Percentiles rank a stretch among this genome's conserved stretches.
These are phyloP conservation scores for Dendrophyllia cribrosa DNA, from an alignment of 64 coral and sea anemone species.

Conservation along the genomic window DNA sequence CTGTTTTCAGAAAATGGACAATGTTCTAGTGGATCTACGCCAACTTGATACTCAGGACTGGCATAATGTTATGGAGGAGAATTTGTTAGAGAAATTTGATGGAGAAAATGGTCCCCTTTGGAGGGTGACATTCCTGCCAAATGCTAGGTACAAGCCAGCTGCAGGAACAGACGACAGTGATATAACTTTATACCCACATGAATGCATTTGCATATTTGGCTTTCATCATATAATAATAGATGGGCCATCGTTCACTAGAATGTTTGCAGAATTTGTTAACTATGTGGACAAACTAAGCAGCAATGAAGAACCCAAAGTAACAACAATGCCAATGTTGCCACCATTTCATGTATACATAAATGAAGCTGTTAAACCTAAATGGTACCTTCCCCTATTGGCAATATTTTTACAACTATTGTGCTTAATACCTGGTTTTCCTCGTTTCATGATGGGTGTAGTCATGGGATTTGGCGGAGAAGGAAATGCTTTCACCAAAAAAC, in stretches of 20 bases:
- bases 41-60: background rate
- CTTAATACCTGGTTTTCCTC: background rate
- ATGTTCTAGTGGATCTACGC: background rate
- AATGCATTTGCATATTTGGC: background rate
- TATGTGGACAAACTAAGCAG: background rate
- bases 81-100: constrained; percentile 33
- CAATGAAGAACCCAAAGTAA: background rate
- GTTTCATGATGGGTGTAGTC: background rate
- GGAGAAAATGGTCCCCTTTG: constrained; percentile 5
- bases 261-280: constrained; percentile 14
- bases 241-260: background rate
- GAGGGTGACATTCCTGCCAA: background rate
- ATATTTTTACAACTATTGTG: background rate
- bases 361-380: background rate
- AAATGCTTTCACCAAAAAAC: constrained; percentile 5
- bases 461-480: background rate
- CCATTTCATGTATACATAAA: background rate
- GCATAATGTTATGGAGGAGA: background rate
- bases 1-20: background rate
- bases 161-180: background rate
- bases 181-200: background rate
- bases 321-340: background rate
- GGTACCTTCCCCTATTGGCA: background rate
- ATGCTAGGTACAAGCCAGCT: background rate
- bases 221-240: constrained; percentile 22